A percentile compares a stretch with the other conserved stretches of the same genome.
Conservation (phyloP, 2,113 vertebrate species). For the Ageneiosus marmoratus region DNA sequence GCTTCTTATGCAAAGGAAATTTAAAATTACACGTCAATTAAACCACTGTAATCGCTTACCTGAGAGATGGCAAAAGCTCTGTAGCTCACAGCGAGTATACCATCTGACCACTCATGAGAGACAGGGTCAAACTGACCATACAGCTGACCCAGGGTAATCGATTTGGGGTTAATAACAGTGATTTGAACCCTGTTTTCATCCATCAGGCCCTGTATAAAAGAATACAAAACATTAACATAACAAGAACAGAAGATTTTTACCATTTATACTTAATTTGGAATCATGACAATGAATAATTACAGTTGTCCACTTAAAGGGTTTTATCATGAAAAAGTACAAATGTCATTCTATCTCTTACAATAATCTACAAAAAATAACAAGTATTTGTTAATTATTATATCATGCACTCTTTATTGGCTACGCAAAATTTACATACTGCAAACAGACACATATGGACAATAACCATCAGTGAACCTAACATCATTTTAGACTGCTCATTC, state of each 20-base stretch:
- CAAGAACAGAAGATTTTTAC: neutral
- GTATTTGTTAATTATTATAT: neutral
- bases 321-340: neutral
- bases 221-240: neutral
- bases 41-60: slow-evolving; percentile 59
- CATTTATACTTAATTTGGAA: neutral
- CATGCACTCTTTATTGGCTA: too few relatives aligned
- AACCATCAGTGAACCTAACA: too few relatives aligned
- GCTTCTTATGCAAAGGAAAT: too few relatives aligned
- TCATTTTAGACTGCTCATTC: too few relatives aligned
- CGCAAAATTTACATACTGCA: too few relatives aligned
- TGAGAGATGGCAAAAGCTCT: slow-evolving; percentile 80
- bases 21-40: neutral
- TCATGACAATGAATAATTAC: neutral
- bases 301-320: neutral
- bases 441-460: too few relatives aligned
- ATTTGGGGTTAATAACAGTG: slow-evolving; percentile 88
- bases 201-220: slow-evolving; percentile 77
- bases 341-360: neutral
- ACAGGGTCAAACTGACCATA: slow-evolving; percentile 87
- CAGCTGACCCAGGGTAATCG: slow-evolving; percentile 89
- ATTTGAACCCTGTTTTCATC: slow-evolving; percentile 90
- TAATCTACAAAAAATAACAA: neutral
- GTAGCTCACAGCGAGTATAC: slow-evolving; percentile 86
- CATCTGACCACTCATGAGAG: slow-evolving; percentile 92